phyloP scores from a whole-genome alignment of 2,797 vertebrate genomes.

The Morelia viridis region DNA sequence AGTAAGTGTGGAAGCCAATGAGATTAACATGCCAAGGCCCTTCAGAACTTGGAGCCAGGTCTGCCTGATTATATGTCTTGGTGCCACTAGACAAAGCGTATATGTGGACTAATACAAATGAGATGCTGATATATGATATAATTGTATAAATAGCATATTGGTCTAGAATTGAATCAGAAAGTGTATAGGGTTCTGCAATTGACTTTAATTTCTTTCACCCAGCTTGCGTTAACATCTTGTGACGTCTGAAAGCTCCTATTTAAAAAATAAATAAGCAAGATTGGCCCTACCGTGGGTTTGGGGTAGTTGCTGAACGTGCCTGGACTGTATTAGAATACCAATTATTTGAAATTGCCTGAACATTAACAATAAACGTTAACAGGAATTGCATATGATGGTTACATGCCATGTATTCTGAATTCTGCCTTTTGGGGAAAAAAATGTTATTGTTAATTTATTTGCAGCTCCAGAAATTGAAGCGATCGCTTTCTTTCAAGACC shows the following conservation, averaged over 20 bases:
- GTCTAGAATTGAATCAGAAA: neutral
- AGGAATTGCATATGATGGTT: neutral
- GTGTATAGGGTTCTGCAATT: neutral
- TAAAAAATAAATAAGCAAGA: neutral
- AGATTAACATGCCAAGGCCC: neutral
- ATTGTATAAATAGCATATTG: neutral
- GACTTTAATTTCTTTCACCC: neutral
- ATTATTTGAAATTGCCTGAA: neutral
- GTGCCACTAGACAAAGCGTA: neutral
- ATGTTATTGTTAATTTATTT: slow-evolving; percentile 64
- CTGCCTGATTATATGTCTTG: neutral
- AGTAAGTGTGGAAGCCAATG: neutral
- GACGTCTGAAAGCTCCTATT: neutral
- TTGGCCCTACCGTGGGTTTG: no score
- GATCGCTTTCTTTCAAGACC: slow-evolving; percentile 97
- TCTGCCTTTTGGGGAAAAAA: neutral
- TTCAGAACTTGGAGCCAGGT: no score
- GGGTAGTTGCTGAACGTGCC: neutral
- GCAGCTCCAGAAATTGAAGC: slow-evolving; percentile 95
- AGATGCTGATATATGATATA: neutral
- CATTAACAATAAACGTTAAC: neutral
- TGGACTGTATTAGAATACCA: neutral
- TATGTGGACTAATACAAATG: neutral
- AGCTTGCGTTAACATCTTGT: neutral
- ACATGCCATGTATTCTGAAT: neutral